These are phyloP conservation scores for Parazoanthus darwini DNA, from an alignment of 92 coral and sea anemone genomes.

Conservation along the genomic window DNA sequence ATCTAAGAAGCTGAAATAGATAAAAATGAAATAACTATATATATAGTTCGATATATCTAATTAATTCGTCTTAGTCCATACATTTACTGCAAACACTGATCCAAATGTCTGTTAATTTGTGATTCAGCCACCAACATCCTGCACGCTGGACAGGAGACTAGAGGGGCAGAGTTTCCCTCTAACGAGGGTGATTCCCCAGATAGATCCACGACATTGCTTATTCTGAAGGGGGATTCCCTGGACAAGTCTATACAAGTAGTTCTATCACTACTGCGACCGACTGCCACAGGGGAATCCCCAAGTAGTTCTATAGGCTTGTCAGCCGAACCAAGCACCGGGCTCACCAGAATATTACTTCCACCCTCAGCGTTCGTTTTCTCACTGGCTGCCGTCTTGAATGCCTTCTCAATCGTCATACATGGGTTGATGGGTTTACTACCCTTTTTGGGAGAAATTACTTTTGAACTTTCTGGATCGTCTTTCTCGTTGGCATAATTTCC, in stretches of 20 bases:
- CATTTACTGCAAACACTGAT: constrained; percentile 56
- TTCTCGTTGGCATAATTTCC: neutral
- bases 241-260: constrained; percentile 22
- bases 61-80: neutral
- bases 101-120: constrained; percentile 71
- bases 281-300: constrained; percentile 15
- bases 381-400: constrained; percentile 57
- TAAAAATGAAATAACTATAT: too few species aligned
- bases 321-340: constrained; percentile 38
- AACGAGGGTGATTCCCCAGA: constrained; percentile 19
- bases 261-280: neutral
- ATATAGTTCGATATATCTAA: neutral
- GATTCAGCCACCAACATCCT: constrained; percentile 46
- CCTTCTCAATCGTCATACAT: constrained; percentile 74
- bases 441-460: constrained; percentile 40
- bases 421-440: constrained; percentile 25
- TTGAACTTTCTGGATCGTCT: constrained; percentile 12
- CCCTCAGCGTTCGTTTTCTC: neutral
- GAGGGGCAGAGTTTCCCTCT: neutral
- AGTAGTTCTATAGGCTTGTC: constrained; percentile 39
- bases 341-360: neutral
- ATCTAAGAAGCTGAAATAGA: too few species aligned
- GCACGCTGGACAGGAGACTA: constrained; percentile 87
- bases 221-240: constrained; percentile 24
- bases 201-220: constrained; percentile 1